A percentile compares a stretch with the other conserved stretches of the same genome.
These are phyloP conservation scores for Cydia amplana DNA, from an alignment of 1,140 invertebrate species.

Conservation along the genomic window DNA sequence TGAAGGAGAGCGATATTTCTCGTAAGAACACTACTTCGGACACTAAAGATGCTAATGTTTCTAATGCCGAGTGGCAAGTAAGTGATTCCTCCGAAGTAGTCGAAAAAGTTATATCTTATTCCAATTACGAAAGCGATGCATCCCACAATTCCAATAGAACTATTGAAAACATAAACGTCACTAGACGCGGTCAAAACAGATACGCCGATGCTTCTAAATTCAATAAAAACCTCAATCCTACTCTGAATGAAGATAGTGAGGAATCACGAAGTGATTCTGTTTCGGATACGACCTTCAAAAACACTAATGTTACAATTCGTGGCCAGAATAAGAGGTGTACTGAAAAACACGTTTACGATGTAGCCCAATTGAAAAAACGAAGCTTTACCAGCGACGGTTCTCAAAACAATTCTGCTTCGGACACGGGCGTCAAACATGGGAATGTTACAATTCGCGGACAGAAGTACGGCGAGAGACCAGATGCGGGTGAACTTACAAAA, in stretches of 20 bases:
- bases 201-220: not conserved
- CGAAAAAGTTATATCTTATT: not conserved
- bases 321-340: not conserved
- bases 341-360: not conserved
- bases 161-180: not conserved
- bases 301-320: not conserved
- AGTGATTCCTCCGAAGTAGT: conserved; percentile 9
- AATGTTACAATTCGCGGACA: conserved; percentile 1
- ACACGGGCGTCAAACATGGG: not conserved
- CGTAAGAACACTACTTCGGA: not conserved
- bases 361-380: not conserved
- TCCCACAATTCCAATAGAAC: not conserved
- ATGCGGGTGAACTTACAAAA: not conserved
- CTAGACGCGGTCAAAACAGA: not conserved
- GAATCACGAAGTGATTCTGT: not conserved
- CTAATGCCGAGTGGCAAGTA: not conserved
- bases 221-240: not conserved
- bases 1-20: not conserved
- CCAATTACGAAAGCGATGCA: not conserved
- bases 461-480: not conserved
- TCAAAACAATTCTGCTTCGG: not conserved
- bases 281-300: not conserved
- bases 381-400: not conserved
- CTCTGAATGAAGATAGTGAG: not conserved
- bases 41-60: not conserved